Base-by-base conservation (phyloP, 2,888 invertebrate species). In the Ctenicera cuprea region DNA sequence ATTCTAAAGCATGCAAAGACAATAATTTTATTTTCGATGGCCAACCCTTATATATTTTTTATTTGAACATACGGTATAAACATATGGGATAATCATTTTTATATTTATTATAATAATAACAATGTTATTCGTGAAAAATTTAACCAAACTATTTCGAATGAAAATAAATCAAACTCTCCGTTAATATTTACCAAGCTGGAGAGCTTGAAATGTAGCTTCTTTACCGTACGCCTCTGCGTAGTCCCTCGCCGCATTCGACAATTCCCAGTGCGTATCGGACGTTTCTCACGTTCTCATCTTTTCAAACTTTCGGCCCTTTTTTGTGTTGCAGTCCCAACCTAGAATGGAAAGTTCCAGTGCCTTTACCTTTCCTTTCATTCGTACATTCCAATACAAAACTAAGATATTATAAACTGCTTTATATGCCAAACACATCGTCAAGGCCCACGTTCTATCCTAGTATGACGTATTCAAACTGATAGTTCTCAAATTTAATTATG, bases 271-370 rank as follows among this genome's bases (percentile, higher is more conserved):
- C 81, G 70, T 74, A 80, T 80, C 80, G 78, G 78, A 78, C 80
- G 80, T 81, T 82, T 83, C 83, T 82, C 83, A 82, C 82, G 82
- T 81, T 81, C 79, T 80, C 82, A 80, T 81, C 82, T 82, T 82
- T 82, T 82, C 80, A 82, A 82, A 80, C 79, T 79, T 80, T 76
- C 77, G 78, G 72, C 71, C 79, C 73, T 79, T 80, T 77, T 81
- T 82, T 82, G 81, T 82, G 76, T 78, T 65, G 67, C 71, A 75
- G 45, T 68, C 73, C 70, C 45, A 67, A 64, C 64, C 63, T 54
- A 76, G 77, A 78, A 79, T 77, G 78, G 80, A 81, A 80, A 79
- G 76, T 80, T 80, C 76, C 77, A 73, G 76, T 77, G 38, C 72
- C 72, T 73, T 68, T 73, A 63, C 72, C 52, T 71, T 65, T 71